phyloP scores from a whole-genome alignment of 2,888 invertebrate species.

The Brachyopa scutellaris region DNA sequence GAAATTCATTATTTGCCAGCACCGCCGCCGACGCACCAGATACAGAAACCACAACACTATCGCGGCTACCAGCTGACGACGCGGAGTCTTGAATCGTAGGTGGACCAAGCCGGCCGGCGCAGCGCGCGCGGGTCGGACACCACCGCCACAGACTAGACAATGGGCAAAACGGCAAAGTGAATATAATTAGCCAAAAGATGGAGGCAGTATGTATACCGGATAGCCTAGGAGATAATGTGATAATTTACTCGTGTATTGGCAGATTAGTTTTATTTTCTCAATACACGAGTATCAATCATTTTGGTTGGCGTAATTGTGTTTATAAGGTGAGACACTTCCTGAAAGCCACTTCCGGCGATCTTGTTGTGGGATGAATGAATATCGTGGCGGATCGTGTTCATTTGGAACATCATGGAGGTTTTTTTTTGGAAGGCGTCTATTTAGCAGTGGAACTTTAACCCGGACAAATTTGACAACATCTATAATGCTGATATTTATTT shows the following conservation, averaged over 20 bases:
- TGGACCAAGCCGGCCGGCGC: background rate
- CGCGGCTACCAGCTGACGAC: slow-evolving; percentile 6
- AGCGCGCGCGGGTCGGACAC: background rate
- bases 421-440: too few relatives aligned
- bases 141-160: slow-evolving; percentile 1
- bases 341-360: slow-evolving; percentile 27
- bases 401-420: too few relatives aligned
- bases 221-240: slow-evolving; percentile 27
- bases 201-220: slow-evolving; percentile 43
- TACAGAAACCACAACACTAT: too few relatives aligned
- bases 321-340: slow-evolving; percentile 28
- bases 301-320: slow-evolving; percentile 50
- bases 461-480: too few relatives aligned
- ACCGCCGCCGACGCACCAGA: slow-evolving; percentile 51
- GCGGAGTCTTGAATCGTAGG: slow-evolving; percentile 23
- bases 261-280: slow-evolving; percentile 11
- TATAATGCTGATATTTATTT: too few relatives aligned
- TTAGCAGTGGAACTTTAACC: too few relatives aligned
- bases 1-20: slow-evolving; percentile 52
- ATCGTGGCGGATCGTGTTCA: too few relatives aligned
- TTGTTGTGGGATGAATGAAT: too few relatives aligned
- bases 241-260: slow-evolving; percentile 47
- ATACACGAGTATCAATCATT: slow-evolving; percentile 57
- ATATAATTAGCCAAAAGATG: slow-evolving; percentile 44
- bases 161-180: slow-evolving; percentile 35